Conservation (phyloP, 2,888 invertebrate species). For the Perdita meconis region DNA sequence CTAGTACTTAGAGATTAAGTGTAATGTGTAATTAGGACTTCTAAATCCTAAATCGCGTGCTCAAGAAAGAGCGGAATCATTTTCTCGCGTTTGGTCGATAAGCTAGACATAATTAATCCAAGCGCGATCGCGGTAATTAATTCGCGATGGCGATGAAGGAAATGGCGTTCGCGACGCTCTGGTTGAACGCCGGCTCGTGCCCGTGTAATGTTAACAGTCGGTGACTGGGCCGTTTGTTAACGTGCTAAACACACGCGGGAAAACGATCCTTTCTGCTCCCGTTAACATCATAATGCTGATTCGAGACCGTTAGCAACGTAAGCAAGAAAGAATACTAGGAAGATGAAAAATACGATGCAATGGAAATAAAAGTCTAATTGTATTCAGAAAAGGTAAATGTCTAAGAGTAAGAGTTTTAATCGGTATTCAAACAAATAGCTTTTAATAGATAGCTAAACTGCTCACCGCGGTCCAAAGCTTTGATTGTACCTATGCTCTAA, state of each 20-base stretch:
- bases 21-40: no score
- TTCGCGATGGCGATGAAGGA: constrained; percentile 58
- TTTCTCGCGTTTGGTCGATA: constrained; percentile 28
- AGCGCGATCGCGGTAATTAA: constrained; percentile 59
- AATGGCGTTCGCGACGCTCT: constrained; percentile 61
- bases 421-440: no score
- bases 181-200: constrained; percentile 53
- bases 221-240: constrained; percentile 58
- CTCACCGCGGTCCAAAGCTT: no score
- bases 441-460: no score
- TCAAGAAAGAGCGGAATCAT: constrained; percentile 29
- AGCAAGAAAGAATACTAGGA: neutral
- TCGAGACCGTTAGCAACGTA: constrained; percentile 38
- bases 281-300: constrained; percentile 60
- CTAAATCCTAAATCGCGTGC: constrained; percentile 51
- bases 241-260: constrained; percentile 44
- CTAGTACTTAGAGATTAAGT: no score
- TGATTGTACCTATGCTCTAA: no score
- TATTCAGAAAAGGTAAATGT: neutral
- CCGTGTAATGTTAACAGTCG: constrained; percentile 53
- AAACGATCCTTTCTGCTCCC: constrained; percentile 71
- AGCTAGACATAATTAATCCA: constrained; percentile 36
- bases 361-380: neutral
- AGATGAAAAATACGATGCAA: constrained; percentile 10
- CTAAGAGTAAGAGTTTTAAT: neutral